Percentiles rank a stretch among this genome's conserved stretches.
phyloP scores from a whole-genome alignment of 2,113 vertebrate genomes.

The Apistogramma diplotaenia region DNA sequence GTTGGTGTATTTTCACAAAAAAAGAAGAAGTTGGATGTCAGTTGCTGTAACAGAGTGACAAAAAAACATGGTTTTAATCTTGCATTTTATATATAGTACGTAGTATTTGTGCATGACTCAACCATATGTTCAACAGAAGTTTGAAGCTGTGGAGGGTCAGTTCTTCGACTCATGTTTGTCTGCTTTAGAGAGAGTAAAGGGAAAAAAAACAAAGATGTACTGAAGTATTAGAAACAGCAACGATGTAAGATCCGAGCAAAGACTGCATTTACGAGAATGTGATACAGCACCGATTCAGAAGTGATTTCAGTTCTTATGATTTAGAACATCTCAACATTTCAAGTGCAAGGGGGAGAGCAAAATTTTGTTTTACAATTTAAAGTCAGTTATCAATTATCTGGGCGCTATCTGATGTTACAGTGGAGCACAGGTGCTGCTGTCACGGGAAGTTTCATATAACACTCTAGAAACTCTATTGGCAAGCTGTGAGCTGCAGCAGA shows the following conservation, averaged over 20 bases:
- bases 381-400: background rate
- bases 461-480: background rate
- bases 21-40: background rate
- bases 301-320: background rate
- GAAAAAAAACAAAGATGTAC: slow-evolving; percentile 63
- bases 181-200: slow-evolving; percentile 55
- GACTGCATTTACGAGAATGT: slow-evolving; percentile 44
- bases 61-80: background rate
- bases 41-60: background rate
- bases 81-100: background rate
- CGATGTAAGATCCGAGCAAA: background rate
- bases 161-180: background rate
- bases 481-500: slow-evolving; percentile 1
- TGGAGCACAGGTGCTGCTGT: background rate
- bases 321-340: background rate
- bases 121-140: background rate
- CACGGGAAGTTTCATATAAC: background rate
- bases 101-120: background rate
- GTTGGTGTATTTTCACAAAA: background rate
- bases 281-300: background rate
- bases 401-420: background rate
- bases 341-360: background rate
- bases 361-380: background rate
- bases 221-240: background rate
- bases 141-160: background rate